Base-by-base conservation (phyloP, 2,888 invertebrate species). In the Parapristionchus giblindavisi region DNA sequence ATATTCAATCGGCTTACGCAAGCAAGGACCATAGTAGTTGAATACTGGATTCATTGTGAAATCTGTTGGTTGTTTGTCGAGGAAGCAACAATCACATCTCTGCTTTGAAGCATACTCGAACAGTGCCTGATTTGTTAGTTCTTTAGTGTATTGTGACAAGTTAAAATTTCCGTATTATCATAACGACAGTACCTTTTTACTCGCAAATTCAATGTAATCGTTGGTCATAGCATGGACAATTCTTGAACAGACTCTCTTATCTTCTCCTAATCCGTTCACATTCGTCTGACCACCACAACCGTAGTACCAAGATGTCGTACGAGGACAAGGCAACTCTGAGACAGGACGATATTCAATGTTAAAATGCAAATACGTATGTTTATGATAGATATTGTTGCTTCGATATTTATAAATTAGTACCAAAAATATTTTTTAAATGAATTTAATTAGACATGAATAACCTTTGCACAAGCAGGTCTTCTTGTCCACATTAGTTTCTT, bases 21-120 rank as follows among this genome's bases (percentile, higher is more conserved):
- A 43, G 34, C 68, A 68, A 2, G 51, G 51, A 11, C 68, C 68
- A 34, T 52, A 68, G 68, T 68, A 68, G 29, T 68, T 68, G 51
- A 68, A 68, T 14, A 32, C 11, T 1, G 51, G 68, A 51, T 68
- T 68, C 32, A 52, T 32, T 3, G 68, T 68, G 34, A 32, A 17
- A 32, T 68, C 68, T 24, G 51, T 29, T 2, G 51, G 51, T 34
- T 48, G 17, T 27, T 48, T 11, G 8, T 51, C 68, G 29, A 68
- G 34, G 52, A 52, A 48, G 27, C 68, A 68, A 17, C 63, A 63
- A 17, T 63, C 63, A 11, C 63, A 63, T 27, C 43, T 63, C 24
- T 43, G 32, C 21, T 14, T 8, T 27, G 63, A 24, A 14, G 63
- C 32, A 27, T 63, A 63, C 24, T 63, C 63, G 40, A 40, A 63